Evolutionary conservation across 2,113 vertebrate genomes (phyloP).

Genomic region (Chaenocephalus aceratus): DNA sequence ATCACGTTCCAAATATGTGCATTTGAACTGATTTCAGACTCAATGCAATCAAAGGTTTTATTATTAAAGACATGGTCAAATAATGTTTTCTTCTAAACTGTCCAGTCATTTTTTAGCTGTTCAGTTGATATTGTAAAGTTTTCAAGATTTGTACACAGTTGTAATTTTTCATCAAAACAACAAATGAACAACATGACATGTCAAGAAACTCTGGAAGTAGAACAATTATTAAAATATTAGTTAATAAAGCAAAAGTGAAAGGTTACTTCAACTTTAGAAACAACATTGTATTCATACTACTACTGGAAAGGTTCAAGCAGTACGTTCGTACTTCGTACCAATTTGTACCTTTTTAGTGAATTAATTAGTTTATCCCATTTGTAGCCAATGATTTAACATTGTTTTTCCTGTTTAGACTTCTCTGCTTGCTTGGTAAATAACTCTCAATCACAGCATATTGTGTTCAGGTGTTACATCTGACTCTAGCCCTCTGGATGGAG

Average conservation of each 20-base stretch:
- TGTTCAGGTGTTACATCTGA: no score
- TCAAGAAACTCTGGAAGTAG: no score
- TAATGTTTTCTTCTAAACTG: background rate
- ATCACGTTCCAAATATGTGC: background rate
- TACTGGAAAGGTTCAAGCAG: background rate
- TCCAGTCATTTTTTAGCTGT: background rate
- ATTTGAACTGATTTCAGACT: constrained; percentile 1
- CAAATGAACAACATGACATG: no score
- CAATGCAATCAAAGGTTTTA: background rate
- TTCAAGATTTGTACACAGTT: no score
- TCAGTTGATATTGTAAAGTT: background rate
- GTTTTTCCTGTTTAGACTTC: background rate
- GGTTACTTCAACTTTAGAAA: no score
- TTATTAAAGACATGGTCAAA: background rate
- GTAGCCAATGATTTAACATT: background rate
- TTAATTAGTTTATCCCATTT: background rate
- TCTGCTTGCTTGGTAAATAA: background rate
- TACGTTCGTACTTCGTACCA: background rate
- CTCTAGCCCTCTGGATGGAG: no score
- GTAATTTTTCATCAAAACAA: no score
- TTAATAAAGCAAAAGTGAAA: no score
- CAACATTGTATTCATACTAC: background rate
- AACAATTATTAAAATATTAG: no score
- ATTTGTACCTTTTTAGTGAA: background rate
- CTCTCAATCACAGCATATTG: background rate